Conservation (phyloP, 2,113 vertebrate species). For the Neotragus pygmaeus region DNA sequence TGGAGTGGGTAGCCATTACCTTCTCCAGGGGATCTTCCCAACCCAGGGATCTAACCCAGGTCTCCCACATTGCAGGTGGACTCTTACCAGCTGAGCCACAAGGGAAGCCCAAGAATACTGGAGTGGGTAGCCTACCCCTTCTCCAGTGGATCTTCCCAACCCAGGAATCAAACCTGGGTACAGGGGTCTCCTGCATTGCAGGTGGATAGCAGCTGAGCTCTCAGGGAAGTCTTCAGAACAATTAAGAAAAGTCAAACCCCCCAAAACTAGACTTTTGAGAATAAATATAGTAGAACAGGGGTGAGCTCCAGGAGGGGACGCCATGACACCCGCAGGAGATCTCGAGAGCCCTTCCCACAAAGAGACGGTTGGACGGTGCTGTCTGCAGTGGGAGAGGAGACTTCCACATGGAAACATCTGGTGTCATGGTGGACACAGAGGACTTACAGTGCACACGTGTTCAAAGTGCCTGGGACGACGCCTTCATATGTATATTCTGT, state of each 20-base stretch:
- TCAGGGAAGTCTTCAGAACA: neutral
- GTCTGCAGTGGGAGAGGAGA: rapidly evolving
- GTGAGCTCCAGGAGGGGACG: rapidly evolving
- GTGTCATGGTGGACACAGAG: rapidly evolving
- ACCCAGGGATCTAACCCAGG: neutral
- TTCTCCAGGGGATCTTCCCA: neutral
- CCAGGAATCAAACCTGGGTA: neutral
- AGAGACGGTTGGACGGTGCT: rapidly evolving
- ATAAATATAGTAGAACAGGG: rapidly evolving
- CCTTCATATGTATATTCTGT: rapidly evolving
- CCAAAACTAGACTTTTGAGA: neutral
- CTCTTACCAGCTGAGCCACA: neutral
- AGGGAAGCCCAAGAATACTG: neutral
- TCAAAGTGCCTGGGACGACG: rapidly evolving
- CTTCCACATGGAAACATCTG: rapidly evolving
- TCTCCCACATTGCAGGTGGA: neutral
- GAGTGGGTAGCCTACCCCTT: neutral
- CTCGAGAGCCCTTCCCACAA: neutral
- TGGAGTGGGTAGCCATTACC: neutral
- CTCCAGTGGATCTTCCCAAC: neutral
- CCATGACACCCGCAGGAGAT: rapidly evolving
- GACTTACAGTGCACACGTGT: rapidly evolving
- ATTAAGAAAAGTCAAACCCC: neutral
- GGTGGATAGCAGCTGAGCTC: neutral
- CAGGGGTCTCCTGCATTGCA: neutral